A percentile compares a stretch with the other conserved stretches of the same genome.
Conservation (phyloP, 2,888 invertebrate genomes). For the Pyrochroa serraticornis region DNA sequence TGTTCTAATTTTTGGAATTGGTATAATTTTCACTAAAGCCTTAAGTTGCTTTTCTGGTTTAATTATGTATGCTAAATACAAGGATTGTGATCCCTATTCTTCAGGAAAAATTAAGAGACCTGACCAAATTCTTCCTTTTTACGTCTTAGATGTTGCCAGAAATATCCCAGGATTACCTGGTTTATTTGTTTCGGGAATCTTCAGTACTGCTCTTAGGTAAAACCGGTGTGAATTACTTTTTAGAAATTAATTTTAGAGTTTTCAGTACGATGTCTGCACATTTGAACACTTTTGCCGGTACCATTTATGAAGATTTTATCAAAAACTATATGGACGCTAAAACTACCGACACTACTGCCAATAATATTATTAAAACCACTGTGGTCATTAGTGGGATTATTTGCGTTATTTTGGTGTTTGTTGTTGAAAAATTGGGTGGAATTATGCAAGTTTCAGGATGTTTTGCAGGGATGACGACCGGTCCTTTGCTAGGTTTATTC, state of each 20-base stretch:
- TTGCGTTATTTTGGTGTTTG: constrained; percentile 73
- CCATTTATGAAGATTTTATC: constrained; percentile 68
- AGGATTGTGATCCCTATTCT: constrained; percentile 68
- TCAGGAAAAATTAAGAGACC: constrained; percentile 62
- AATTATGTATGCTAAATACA: constrained; percentile 67
- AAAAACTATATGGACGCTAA: constrained; percentile 61
- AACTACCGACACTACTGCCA: constrained; percentile 61
- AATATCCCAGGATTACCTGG: constrained; percentile 73
- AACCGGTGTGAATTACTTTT: background rate
- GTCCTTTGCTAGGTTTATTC: constrained; percentile 70
- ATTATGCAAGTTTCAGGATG: constrained; percentile 69
- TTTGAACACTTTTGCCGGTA: constrained; percentile 67
- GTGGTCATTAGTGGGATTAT: constrained; percentile 64
- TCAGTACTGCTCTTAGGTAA: constrained; percentile 71
- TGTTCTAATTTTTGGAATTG: constrained; percentile 24
- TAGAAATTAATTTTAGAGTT: background rate
- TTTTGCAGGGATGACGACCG: constrained; percentile 69
- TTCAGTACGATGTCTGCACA: constrained; percentile 66
- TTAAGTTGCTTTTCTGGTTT: constrained; percentile 41
- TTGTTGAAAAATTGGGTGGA: constrained; percentile 68
- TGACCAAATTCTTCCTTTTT: constrained; percentile 68
- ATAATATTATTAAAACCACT: constrained; percentile 64
- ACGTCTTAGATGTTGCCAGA: constrained; percentile 69
- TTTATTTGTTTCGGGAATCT: constrained; percentile 75
- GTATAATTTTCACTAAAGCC: constrained; percentile 15